Conservation (phyloP, 2,113 vertebrate species). For the Bufo gargarizans region DNA sequence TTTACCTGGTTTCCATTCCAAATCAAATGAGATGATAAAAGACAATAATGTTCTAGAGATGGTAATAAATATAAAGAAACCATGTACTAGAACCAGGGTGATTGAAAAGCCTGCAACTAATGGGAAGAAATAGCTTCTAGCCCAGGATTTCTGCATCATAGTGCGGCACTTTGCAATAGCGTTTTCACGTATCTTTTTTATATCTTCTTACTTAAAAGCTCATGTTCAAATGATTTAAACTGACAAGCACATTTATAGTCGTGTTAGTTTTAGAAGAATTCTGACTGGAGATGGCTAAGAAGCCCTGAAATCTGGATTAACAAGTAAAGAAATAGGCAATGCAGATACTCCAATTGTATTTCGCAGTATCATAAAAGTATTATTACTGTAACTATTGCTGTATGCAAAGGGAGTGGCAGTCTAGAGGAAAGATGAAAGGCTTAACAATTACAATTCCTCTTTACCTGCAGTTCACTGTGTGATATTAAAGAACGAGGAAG, state of each 20-base stretch:
- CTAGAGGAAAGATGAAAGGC: neutral
- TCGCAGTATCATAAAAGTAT: neutral
- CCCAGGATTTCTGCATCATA: neutral
- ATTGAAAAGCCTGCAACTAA: neutral
- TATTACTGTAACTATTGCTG: neutral
- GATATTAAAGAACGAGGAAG: neutral
- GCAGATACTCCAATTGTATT: constrained; percentile 4
- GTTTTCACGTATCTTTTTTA: neutral
- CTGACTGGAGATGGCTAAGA: neutral
- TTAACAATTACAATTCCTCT: neutral
- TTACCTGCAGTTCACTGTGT: neutral
- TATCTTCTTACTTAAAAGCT: neutral
- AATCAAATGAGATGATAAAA: neutral
- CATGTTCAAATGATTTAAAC: constrained; percentile 9
- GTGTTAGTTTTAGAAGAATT: constrained; percentile 23
- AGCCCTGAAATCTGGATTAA: constrained; percentile 18
- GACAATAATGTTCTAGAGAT: neutral
- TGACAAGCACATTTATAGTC: constrained; percentile 32
- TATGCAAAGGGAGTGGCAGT: neutral
- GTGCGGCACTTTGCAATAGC: neutral
- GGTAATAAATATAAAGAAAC: neutral
- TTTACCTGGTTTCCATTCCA: neutral
- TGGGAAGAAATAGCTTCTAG: neutral
- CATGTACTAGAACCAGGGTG: neutral
- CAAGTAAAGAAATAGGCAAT: constrained; percentile 17